Percentiles rank a stretch among this genome's conserved stretches.
Conservation (phyloP, 2,113 vertebrate genomes). For the Candoia aspera region DNA sequence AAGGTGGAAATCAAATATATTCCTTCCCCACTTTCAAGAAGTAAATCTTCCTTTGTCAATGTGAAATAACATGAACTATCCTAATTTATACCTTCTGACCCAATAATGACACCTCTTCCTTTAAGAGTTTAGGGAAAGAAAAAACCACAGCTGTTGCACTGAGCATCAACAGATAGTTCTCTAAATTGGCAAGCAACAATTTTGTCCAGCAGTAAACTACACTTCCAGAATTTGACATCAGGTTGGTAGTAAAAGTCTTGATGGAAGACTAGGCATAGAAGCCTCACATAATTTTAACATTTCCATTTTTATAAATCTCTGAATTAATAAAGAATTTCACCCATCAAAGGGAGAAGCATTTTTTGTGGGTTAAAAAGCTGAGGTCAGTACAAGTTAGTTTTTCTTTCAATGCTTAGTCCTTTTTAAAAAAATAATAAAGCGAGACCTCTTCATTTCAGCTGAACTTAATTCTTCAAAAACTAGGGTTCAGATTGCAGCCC, state of each 20-base stretch:
- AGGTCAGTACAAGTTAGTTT: constrained; percentile 29
- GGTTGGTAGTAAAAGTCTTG: constrained; percentile 9
- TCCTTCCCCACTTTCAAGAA: background rate
- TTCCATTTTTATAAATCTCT: constrained; percentile 2
- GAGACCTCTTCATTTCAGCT: background rate
- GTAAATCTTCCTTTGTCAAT: background rate
- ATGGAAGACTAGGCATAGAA: background rate
- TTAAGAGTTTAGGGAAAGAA: background rate
- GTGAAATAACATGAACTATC: background rate
- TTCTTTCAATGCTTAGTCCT: background rate
- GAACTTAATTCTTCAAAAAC: background rate
- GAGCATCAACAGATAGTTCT: background rate
- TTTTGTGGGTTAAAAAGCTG: background rate
- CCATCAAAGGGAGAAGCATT: background rate
- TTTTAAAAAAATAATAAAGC: background rate
- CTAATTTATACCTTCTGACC: constrained; percentile 5
- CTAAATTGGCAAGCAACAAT: background rate
- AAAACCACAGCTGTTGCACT: background rate
- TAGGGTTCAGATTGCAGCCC: background rate
- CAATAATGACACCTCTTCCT: background rate
- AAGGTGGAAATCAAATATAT: background rate
- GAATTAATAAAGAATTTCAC: background rate
- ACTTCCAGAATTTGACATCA: constrained; percentile 23
- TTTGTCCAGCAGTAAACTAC: background rate
- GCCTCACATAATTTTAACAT: constrained; percentile 22